Base-by-base conservation (phyloP, 2,797 vertebrate species). In the Petrocephalus sullivani region DNA sequence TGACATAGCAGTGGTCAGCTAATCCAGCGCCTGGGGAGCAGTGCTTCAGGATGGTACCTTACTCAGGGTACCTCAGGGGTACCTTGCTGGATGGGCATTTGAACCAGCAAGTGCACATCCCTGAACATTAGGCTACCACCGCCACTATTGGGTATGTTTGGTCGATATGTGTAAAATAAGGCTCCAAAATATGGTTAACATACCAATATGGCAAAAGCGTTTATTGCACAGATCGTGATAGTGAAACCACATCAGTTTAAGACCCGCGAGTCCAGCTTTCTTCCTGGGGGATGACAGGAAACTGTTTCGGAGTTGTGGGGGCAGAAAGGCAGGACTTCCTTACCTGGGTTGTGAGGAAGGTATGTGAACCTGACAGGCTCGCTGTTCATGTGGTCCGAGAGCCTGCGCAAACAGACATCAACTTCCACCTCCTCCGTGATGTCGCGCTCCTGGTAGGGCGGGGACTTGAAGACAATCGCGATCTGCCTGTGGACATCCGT, bases 401-500 rank as follows among this genome's bases (percentile, higher is more conserved):
- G 94, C 1, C 97, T 95, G 1, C 97, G 96, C 46, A 98, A 94
- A 88, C 91, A 91, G 0, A 98, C 95, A 0, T 91, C 94, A 54
- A 98, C 98, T 0, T 96, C 95, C 0, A 97, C 95, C 0, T 97
- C 97, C 61, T 96, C 96, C 0, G 16, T 67, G 71, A 98, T 93
- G 90, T 97, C 95, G 91, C 97, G 96, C 91, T 98, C 97, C 91
- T 95, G 95, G 78, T 97, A 98, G 0, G 98, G 97, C 0, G 97
- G 98, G 0, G 97, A 97, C 93, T 97, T 97, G 90, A 99, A 97
- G 64, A 99, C 97, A 0, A 99, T 98, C 90, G 97, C 97, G 0
- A 98, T 97, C 95, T 99, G 98, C 16, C 97, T 95, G 91, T 99
- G 98, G 33, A 99, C 98, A 0, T 99, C 98, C 0, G 98, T 97